Base-by-base conservation (phyloP, 2,888 invertebrate genomes). In the Steinernema carpocapsae region DNA sequence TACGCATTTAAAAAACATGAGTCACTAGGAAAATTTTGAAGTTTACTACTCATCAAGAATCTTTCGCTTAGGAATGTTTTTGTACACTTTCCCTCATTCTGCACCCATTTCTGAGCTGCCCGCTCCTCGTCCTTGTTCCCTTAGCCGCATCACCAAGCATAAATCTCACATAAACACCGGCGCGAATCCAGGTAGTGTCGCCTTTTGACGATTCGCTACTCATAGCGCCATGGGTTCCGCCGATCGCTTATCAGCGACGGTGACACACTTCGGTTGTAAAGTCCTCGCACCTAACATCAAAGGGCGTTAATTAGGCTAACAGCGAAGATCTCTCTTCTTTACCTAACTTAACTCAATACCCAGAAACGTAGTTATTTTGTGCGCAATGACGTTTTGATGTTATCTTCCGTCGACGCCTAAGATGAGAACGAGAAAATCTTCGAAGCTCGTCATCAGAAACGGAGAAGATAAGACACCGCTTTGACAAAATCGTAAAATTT, bases 401-500 rank as follows among this genome's bases (percentile, higher is more conserved):
- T n/a, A n/a, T 37, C 37, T 3, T 37, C 10, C 10, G 37, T 37
- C 10, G 37, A 37, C 37, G 37, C 37, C 37, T 10, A 6, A 10
- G 37, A 10, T 37, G 37, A 10, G 37, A 10, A 37, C 3, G 37
- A 10, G 37, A 37, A 37, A 37, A 6, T n/a, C 2, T n/a, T 32
- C 32, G 17, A 14, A 37, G 37, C 37, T 37, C 37, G 37, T 37
- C 37, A 37, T 37, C 37, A 37, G 37, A 37, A 37, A 37, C 10
- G 37, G 4, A 37, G 37, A 37, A 26, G 64, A 64, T 64, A 64
- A 64, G 64, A 17, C 64, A 64, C 64, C 64, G 64, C 32, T 64
- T 64, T 64, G 64, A 29, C 29, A 64, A 37, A 64, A 29, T 64
- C 64, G 32, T 64, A 64, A 64, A 64, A 64, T 64, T 64, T 52